phyloP scores from a whole-genome alignment of 2,113 vertebrate genomes.

The Lampris megalopsis region DNA sequence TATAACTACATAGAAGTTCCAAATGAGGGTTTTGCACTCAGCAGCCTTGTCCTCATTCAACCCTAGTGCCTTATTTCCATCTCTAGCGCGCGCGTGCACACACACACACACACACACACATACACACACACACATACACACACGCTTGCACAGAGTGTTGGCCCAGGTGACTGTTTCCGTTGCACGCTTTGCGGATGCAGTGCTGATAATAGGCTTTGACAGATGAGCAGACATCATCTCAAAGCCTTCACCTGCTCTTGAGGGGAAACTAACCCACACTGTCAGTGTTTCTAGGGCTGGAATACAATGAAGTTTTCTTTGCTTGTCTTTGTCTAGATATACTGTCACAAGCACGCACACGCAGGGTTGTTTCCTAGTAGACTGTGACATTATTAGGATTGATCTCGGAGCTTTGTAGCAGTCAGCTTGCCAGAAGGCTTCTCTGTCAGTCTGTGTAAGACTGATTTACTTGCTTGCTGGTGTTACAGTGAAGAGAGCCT shows the following conservation, averaged over 20 bases:
- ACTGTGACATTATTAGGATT: constrained; percentile 3
- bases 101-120: background rate
- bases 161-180: constrained; percentile 57
- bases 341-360: background rate
- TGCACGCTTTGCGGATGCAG: constrained; percentile 22
- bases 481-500: constrained; percentile 1
- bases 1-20: constrained; percentile 22
- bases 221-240: constrained; percentile 44
- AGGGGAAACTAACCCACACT: constrained; percentile 19
- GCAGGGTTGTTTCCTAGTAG: background rate
- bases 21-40: constrained; percentile 31
- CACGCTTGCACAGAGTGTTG: background rate
- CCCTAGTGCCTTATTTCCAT: constrained; percentile 41
- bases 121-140: background rate
- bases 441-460: background rate
- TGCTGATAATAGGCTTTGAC: constrained; percentile 47
- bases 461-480: background rate
- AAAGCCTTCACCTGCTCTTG: constrained; percentile 34
- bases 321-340: constrained; percentile 3
- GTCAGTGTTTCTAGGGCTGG: background rate
- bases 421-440: constrained; percentile 15
- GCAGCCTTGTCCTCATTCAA: constrained; percentile 52
- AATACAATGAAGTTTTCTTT: background rate
- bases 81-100: no score
- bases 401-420: background rate